phyloP scores from a whole-genome alignment of 2,113 vertebrate genomes.

The Hydrochoerus hydrochaeris region DNA sequence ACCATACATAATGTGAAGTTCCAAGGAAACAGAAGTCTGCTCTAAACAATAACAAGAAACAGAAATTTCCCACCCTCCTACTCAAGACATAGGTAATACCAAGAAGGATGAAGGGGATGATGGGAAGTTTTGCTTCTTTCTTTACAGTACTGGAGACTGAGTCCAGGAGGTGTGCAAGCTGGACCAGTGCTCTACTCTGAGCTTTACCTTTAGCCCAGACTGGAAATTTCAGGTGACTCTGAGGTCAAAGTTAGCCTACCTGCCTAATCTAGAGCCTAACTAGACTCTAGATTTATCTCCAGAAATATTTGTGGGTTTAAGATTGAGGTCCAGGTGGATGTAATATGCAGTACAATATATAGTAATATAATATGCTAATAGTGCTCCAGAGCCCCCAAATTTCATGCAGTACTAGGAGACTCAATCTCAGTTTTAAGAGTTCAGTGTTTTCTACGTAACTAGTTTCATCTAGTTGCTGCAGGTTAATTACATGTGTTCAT shows the following conservation, averaged over 20 bases:
- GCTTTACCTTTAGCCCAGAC: background rate
- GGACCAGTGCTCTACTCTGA: background rate
- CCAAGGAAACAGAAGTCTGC: background rate
- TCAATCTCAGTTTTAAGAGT: background rate
- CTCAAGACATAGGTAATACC: background rate
- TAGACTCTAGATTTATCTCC: background rate
- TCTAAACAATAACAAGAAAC: background rate
- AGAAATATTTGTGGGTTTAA: background rate
- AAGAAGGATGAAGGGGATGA: background rate
- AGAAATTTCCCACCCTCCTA: background rate
- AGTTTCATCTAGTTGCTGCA: background rate
- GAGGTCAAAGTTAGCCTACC: background rate
- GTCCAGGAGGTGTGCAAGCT: background rate
- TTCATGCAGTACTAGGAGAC: background rate
- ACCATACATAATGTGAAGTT: accelerated
- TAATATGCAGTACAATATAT: background rate
- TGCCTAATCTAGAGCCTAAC: too few species aligned
- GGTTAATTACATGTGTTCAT: background rate
- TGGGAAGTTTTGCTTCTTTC: background rate
- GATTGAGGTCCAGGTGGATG: background rate
- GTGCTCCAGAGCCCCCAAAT: background rate
- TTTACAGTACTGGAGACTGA: background rate
- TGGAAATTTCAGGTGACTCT: background rate
- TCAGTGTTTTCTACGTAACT: background rate
- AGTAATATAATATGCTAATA: background rate